Conservation (phyloP, 2,113 vertebrate species). For the Suncus etruscus region DNA sequence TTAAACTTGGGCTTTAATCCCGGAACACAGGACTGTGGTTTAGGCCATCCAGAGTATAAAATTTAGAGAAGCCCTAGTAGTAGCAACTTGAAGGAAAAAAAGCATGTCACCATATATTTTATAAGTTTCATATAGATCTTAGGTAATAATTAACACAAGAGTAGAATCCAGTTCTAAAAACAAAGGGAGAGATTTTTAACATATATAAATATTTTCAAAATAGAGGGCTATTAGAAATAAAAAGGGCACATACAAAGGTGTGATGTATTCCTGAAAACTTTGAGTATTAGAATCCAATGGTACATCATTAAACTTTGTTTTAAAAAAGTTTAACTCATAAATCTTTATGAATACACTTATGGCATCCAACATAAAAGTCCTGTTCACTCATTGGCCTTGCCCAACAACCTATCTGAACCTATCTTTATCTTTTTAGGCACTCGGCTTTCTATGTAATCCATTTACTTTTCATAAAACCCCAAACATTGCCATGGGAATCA, state of each 20-base stretch:
- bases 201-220: background rate
- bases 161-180: background rate
- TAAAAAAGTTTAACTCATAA: background rate
- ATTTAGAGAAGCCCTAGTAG: background rate
- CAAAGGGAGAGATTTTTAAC: background rate
- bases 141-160: background rate
- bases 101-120: background rate
- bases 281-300: no score
- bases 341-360: background rate
- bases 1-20: background rate
- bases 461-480: background rate
- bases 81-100: conserved; percentile 8
- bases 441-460: background rate
- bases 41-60: background rate
- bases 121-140: background rate
- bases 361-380: background rate
- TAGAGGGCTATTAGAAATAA: background rate
- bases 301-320: no score
- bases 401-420: background rate
- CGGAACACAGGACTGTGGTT: background rate
- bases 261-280: no score
- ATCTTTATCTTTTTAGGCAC: background rate
- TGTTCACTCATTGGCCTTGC: background rate
- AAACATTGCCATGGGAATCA: background rate
- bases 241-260: no score